phyloP scores from a whole-genome alignment of 2,888 invertebrate species.

The Seira musarum region DNA sequence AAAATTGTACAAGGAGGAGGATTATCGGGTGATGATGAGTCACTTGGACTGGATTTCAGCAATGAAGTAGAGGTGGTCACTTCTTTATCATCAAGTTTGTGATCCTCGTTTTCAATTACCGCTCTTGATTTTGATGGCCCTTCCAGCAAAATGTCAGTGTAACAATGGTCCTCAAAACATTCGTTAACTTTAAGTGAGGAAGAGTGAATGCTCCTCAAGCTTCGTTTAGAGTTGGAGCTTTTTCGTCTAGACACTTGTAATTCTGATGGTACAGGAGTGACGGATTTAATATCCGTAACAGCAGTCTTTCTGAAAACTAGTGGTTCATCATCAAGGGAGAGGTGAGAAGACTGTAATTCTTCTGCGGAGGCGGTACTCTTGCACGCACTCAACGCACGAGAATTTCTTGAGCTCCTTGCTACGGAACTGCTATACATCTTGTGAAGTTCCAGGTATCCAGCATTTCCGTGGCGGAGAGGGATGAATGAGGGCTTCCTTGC shows the following conservation, averaged over 20 bases:
- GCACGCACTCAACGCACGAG: no score
- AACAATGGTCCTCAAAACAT: not conserved
- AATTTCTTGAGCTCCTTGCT: no score
- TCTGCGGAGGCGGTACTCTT: no score
- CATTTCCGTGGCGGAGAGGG: not conserved
- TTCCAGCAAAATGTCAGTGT: no score
- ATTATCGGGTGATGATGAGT: not conserved
- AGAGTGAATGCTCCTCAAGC: conserved; percentile 25
- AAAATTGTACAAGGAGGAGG: not conserved
- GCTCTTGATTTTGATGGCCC: not conserved
- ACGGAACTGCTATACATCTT: no score
- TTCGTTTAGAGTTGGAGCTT: not conserved
- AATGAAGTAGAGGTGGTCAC: not conserved
- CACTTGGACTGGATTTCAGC: not conserved
- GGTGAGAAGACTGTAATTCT: no score
- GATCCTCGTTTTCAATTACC: not conserved
- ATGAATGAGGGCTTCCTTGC: not conserved
- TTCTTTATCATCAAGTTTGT: not conserved
- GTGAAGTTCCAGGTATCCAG: not conserved
- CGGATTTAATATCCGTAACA: not conserved
- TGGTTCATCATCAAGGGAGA: no score
- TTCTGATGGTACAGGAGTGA: not conserved
- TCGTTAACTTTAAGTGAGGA: not conserved
- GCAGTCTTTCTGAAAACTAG: no score
- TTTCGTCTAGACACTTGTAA: not conserved